A percentile compares a stretch with the other conserved stretches of the same genome.
These are phyloP conservation scores for Enteromius viviparus DNA, from an alignment of 2,797 vertebrate species.

Conservation along the genomic window DNA sequence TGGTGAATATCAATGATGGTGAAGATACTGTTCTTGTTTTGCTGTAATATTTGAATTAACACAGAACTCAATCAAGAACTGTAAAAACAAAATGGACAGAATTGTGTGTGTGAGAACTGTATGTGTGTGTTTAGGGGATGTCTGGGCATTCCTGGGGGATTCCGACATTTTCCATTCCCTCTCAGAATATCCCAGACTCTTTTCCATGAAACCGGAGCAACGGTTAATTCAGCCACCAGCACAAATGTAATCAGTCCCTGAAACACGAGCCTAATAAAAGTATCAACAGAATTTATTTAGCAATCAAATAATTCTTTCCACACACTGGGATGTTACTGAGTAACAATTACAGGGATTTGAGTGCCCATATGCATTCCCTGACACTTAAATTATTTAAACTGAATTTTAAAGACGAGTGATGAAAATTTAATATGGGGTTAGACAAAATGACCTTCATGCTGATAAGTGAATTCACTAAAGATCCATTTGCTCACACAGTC, in stretches of 20 bases:
- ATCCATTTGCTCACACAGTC: background rate
- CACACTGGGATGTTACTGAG: background rate
- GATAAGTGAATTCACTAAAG: background rate
- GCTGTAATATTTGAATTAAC: background rate
- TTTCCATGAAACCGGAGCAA: conserved; percentile 37
- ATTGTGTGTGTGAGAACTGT: background rate
- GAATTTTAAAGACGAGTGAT: background rate
- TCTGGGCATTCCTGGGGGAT: conserved; percentile 50
- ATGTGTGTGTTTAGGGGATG: conserved; percentile 45
- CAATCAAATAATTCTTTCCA: conserved; percentile 25
- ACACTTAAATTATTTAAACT: background rate
- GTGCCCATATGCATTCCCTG: background rate
- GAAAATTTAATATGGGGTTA: background rate
- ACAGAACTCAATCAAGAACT: background rate
- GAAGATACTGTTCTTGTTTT: conserved; percentile 1
- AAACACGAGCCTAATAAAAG: conserved; percentile 29
- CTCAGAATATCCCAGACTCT: conserved; percentile 42
- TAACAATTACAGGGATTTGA: background rate
- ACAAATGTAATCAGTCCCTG: conserved; percentile 34
- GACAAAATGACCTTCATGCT: background rate
- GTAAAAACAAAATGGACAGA: background rate
- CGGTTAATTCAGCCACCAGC: conserved; percentile 30
- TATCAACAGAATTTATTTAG: conserved; percentile 17
- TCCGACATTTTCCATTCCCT: conserved; percentile 52
- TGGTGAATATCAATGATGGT: background rate